Evolutionary conservation across 1,140 invertebrate species (phyloP).

Genomic region (Melanaphis sacchari): DNA sequence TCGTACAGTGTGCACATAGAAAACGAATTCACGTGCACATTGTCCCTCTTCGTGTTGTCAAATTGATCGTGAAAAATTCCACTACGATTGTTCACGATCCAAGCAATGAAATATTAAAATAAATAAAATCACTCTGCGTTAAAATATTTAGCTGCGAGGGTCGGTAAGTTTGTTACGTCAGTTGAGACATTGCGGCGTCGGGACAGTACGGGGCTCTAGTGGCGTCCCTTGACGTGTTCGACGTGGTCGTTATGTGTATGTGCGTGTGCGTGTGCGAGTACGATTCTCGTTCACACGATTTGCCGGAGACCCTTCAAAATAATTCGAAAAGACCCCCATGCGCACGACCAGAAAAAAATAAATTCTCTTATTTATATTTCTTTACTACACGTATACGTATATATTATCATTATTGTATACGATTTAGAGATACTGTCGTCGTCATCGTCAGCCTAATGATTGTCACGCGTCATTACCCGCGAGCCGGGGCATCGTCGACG

Average conservation of each 20-base stretch:
- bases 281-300: conserved; percentile 34
- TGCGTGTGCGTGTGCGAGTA: not conserved
- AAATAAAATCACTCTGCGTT: not conserved
- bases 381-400: not conserved
- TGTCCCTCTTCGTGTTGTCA: not conserved
- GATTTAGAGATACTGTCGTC: conserved; percentile 3
- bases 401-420: not conserved
- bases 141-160: not conserved
- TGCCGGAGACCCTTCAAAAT: conserved; percentile 8
- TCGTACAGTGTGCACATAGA: not conserved
- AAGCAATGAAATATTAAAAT: not conserved
- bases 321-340: conserved; percentile 23
- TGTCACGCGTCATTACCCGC: conserved; percentile 45
- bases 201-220: not conserved
- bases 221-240: not conserved
- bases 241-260: not conserved
- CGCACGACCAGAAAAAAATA: not conserved
- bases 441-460: conserved; percentile 21
- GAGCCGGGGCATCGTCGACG: not conserved
- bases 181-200: not conserved
- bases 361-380: conserved; percentile 24
- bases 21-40: not conserved
- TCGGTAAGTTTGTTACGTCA: conserved; percentile 14
- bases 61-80: conserved; percentile 21
- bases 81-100: not conserved